Base-by-base conservation (phyloP, 2,113 vertebrate species). In the Motacilla tschutschensis region DNA sequence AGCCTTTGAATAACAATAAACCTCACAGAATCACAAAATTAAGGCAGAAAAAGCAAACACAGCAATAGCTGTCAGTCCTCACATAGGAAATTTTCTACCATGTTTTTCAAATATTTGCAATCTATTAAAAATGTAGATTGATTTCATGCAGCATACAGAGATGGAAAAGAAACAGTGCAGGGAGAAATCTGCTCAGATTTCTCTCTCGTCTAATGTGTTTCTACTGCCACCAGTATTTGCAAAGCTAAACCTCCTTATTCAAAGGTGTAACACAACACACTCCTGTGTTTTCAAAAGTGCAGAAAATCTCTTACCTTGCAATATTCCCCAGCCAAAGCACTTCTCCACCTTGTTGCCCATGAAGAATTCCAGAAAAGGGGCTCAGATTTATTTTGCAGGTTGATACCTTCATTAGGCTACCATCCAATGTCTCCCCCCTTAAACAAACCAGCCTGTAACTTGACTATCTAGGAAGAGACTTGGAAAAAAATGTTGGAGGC, bases 261-360 rank as follows among this genome's bases (percentile, higher is more conserved):
- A 48, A 59, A 67, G 83, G 58, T 64, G 5, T 4, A 76, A 51
- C 13, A 6, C 73, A 38, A 46, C 50, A 31, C n/a, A 43, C 25
- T 79, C 10, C 31, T 17, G 0, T 2, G 50, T 31, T 71, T 72
- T 51, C 19, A 26, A 74, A 90, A 86, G 33, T 2, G 40, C 24
- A 87, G 36, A 89, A 88, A 89, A 87, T 15, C 11, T 93, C 97
- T 94, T 97, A 98, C 97, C 97, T 97, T 79, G 94, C 74, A 79
- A 93, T 72, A 79, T 94, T 94, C 54, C 93, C 78, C 28, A 95
- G 85, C 96, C 97, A 97, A 63, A 94, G 96, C 87, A 93, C 95
- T 88, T 94, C 96, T 94, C 91, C 95, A 90, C 93, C 94, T 95
- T 87, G 93, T 3, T 93, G 92, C 93, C 95, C 95, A 94, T 87